Evolutionary conservation across 2,888 invertebrate species (phyloP).

Genomic region (Polyommatus iphigenia): DNA sequence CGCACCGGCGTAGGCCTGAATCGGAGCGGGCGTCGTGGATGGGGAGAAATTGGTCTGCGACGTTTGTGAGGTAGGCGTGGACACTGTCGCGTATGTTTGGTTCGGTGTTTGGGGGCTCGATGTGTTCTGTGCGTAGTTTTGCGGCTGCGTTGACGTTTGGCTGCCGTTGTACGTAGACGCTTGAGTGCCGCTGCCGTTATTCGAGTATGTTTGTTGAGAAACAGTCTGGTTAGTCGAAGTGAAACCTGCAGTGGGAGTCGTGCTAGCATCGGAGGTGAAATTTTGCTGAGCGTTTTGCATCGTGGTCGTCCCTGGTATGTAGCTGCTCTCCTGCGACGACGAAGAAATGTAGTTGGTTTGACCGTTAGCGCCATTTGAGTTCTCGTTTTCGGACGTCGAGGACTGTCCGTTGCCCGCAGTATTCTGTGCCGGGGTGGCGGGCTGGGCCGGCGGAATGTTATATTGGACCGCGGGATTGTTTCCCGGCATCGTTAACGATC

Average conservation of each 20-base stretch:
- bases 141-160: slow-evolving; percentile 59
- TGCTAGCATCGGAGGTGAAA: slow-evolving; percentile 56
- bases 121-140: slow-evolving; percentile 60
- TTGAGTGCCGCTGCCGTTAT: slow-evolving; percentile 55
- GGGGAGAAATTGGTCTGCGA: slow-evolving; percentile 65
- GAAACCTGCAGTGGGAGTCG: slow-evolving; percentile 54
- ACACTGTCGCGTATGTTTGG: slow-evolving; percentile 52
- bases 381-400: slow-evolving; percentile 55
- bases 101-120: slow-evolving; percentile 53
- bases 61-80: slow-evolving; percentile 56
- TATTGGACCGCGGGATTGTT: slow-evolving; percentile 65
- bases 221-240: slow-evolving; percentile 54
- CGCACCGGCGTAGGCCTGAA: slow-evolving; percentile 57
- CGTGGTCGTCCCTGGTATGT: slow-evolving; percentile 50
- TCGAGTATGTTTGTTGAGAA: slow-evolving; percentile 54
- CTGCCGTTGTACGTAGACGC: slow-evolving; percentile 52
- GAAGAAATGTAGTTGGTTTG: slow-evolving; percentile 72
- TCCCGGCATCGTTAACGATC: slow-evolving; percentile 55
- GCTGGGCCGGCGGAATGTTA: slow-evolving; percentile 56
- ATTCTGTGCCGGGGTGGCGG: slow-evolving; percentile 49
- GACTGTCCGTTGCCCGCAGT: slow-evolving; percentile 59
- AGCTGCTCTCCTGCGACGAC: slow-evolving; percentile 65
- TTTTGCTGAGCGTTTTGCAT: slow-evolving; percentile 57
- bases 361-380: slow-evolving; percentile 54
- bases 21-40: slow-evolving; percentile 67